Percentiles rank a stretch among this genome's conserved stretches.
Evolutionary conservation across 2,888 invertebrate genomes (phyloP).

Genomic region (Dolichomitus sp.): DNA sequence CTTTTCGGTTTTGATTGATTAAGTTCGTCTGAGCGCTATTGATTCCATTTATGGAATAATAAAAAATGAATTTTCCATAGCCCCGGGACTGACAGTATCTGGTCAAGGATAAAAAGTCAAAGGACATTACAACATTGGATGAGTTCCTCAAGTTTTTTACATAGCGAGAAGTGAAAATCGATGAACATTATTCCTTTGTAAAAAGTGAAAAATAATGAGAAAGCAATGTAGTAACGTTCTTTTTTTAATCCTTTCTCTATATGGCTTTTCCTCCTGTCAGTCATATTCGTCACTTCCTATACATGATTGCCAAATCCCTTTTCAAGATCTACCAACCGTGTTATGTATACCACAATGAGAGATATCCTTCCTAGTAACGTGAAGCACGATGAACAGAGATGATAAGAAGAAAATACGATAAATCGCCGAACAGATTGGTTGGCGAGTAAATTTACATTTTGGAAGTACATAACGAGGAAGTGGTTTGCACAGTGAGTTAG

Average conservation of each 20-base stretch:
- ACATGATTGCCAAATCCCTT: not conserved
- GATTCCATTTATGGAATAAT: too few species aligned
- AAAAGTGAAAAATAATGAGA: not conserved
- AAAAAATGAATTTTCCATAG: too few species aligned
- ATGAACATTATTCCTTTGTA: not conserved
- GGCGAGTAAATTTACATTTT: not conserved
- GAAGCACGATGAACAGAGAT: not conserved
- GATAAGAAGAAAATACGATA: not conserved
- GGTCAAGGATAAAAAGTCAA: too few species aligned
- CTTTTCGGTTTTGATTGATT: not conserved
- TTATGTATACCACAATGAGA: not conserved
- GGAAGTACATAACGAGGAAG: constrained; percentile 10
- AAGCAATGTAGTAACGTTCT: not conserved
- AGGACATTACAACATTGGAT: too few species aligned
- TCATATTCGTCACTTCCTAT: not conserved
- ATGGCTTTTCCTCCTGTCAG: not conserved
- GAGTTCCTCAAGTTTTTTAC: too few species aligned
- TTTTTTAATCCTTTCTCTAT: not conserved
- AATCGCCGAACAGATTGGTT: not conserved
- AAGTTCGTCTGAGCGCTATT: too few species aligned
- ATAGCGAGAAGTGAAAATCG: too few species aligned
- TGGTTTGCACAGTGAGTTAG: not conserved
- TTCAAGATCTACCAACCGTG: not conserved
- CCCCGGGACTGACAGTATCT: too few species aligned
- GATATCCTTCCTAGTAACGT: not conserved